Evolutionary conservation across 2,113 vertebrate species (phyloP).

Genomic region (Numenius arquata): DNA sequence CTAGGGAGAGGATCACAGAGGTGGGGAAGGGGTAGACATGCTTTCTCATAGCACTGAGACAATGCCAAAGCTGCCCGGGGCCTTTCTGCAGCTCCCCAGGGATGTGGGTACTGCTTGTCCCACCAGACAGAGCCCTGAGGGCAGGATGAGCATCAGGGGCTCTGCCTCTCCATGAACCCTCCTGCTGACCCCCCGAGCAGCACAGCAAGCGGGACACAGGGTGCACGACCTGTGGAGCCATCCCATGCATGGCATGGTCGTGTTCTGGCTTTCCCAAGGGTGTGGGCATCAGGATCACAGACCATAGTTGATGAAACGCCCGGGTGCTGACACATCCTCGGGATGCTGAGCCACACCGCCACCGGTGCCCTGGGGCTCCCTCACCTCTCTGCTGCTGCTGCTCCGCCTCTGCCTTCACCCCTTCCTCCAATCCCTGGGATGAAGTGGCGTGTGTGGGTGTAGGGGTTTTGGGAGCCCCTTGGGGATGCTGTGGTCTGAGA

Average conservation of each 20-base stretch:
- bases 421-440: rapidly evolving
- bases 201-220: rapidly evolving
- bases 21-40: background rate
- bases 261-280: background rate
- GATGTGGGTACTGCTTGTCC: rapidly evolving
- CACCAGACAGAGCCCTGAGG: background rate
- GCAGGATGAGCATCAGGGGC: rapidly evolving
- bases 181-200: rapidly evolving
- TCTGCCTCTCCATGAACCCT: background rate
- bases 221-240: background rate
- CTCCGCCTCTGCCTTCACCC: background rate
- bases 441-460: background rate
- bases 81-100: background rate
- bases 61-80: background rate
- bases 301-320: rapidly evolving
- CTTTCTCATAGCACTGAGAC: background rate
- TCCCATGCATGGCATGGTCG: rapidly evolving
- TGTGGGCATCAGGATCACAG: rapidly evolving
- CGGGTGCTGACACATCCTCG: rapidly evolving
- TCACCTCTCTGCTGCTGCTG: background rate
- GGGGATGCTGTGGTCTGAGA: background rate
- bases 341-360: background rate
- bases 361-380: background rate
- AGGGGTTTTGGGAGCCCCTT: rapidly evolving
- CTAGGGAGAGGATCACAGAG: background rate